Conservation (phyloP, 2,888 invertebrate genomes). For the Alcis repandata region DNA sequence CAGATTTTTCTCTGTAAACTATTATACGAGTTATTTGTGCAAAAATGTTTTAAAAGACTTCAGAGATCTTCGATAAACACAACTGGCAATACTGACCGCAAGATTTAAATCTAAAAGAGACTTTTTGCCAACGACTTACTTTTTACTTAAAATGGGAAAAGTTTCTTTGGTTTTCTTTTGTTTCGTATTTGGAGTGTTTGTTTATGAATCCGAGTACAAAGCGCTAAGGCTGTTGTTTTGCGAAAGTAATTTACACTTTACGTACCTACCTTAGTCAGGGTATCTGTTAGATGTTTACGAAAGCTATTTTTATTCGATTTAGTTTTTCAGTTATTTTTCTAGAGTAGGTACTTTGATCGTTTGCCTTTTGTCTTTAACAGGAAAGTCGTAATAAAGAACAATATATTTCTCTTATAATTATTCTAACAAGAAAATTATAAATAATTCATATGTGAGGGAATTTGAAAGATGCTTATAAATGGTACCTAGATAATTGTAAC, state of each 20-base stretch:
- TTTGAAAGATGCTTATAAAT: no score
- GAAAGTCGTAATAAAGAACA: no score
- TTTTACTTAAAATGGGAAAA: conserved; percentile 72
- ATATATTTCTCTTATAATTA: no score
- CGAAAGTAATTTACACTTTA: conserved; percentile 36
- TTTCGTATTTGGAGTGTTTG: conserved; percentile 49
- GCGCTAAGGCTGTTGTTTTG: conserved; percentile 38
- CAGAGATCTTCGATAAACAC: conserved; percentile 40
- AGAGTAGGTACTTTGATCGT: no score
- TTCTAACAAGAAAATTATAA: no score
- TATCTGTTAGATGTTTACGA: conserved; percentile 15
- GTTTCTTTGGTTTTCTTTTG: conserved; percentile 64
- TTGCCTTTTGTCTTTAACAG: no score
- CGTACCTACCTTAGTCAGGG: conserved; percentile 8
- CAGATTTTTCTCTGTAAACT: no score
- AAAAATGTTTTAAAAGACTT: background rate
- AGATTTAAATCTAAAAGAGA: conserved; percentile 72
- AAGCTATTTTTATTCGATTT: conserved; percentile 8
- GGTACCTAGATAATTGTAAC: no score
- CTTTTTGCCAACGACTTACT: conserved; percentile 58
- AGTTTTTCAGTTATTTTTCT: conserved; percentile 2
- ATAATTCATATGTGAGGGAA: no score
- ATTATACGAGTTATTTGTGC: no score
- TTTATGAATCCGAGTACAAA: conserved; percentile 42
- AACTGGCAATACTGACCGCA: conserved; percentile 72